Percentiles rank a stretch among this genome's conserved stretches.
Conservation (phyloP, 2,797 vertebrate species). For the Psittacula echo region DNA sequence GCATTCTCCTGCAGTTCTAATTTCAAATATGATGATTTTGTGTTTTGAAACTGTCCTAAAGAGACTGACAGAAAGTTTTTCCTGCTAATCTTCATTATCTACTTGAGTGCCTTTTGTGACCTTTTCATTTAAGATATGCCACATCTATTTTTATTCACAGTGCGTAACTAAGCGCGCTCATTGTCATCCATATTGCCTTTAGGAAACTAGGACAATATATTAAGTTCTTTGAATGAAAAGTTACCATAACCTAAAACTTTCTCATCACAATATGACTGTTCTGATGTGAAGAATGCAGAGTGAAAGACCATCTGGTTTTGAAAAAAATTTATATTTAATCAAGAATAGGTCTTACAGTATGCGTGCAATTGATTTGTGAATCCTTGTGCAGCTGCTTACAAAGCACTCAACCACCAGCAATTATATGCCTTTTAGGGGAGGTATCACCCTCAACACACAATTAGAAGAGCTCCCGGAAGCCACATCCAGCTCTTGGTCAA, state of each 20-base stretch:
- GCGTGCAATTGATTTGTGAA: not conserved
- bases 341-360: not conserved
- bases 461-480: not conserved
- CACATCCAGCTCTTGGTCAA: not conserved
- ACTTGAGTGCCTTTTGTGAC: not conserved
- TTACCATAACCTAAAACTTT: not conserved
- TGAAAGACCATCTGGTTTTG: not conserved
- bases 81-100: not conserved
- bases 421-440: not conserved
- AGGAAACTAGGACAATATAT: not conserved
- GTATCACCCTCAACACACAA: not conserved
- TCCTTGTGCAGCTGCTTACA: not conserved
- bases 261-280: accelerated
- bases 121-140: not conserved
- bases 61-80: not conserved
- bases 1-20: not conserved
- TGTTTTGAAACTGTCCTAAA: not conserved
- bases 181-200: not conserved
- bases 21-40: not conserved
- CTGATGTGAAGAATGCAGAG: not conserved
- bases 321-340: not conserved
- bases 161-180: not conserved
- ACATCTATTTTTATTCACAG: not conserved
- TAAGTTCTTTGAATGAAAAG: not conserved
- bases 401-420: not conserved